Evolutionary conservation across 1,140 invertebrate genomes (phyloP), one percentile per base, ranked within the genome.

Genomic region (Chironomus striatipennis): DNA sequence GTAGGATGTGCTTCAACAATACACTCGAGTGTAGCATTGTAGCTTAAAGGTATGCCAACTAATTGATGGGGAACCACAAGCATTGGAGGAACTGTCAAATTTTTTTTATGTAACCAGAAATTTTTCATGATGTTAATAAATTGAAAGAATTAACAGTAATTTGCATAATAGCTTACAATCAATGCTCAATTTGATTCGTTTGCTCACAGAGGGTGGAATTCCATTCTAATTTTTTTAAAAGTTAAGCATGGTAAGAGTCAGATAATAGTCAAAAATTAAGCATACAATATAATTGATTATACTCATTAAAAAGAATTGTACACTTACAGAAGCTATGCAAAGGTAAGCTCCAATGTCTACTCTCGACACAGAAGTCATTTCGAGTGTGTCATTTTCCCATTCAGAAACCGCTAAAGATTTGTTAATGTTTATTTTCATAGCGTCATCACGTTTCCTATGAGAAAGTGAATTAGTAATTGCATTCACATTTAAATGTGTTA

Each of bases 121-220:
- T 10, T 57, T 57, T 15, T 57, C 1, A 57, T 57, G 7, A 18
- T 6, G 20, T 18, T 20, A 9, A 70, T 70, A 70, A 70, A 17
- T 70, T 57, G 10, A 57, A 57, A 12, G 1, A 57, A 57, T 12
- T 57, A 72, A 72, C 24, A 3, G 17, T 10, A 20, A 8, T 18
- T 73, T 42, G 7, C 73, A 65, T 74, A 85, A 17, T 18, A 17
- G 94, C 94, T 95, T 85, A 96, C 94, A 97, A 82, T 96, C 93
- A 64, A 97, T 94, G 84, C 93, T 94, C 79, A 97, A 91, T 88
- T 94, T 94, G 78, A 97, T 94, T 80, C 93, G 87, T 83, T 96
- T 95, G 82, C 65, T 70, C 8, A 73, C 24, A 42, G 15, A n/a
- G 15, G 73, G 24, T 15, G 24, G 73, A 7, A 42, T 42, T 10